A percentile compares a stretch with the other conserved stretches of the same genome.
Conservation (phyloP, 2,888 invertebrate genomes). For the Fragum sueziense region DNA sequence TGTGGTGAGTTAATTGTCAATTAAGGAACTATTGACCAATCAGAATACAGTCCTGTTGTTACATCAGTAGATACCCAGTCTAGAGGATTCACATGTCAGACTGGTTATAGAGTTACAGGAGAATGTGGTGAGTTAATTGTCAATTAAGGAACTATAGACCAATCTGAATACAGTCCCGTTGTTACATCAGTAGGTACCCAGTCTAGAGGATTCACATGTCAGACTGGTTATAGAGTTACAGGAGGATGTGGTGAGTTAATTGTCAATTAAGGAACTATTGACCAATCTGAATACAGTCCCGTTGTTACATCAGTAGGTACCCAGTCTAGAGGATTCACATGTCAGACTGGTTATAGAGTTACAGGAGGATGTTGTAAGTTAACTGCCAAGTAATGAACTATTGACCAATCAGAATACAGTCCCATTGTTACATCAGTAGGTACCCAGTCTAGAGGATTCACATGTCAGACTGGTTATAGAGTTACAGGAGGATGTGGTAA, state of each 20-base stretch:
- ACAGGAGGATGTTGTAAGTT: not conserved
- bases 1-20: conserved; percentile 10
- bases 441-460: not conserved
- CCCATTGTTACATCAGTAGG: not conserved
- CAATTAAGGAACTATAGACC: too few species aligned
- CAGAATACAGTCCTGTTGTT: not conserved
- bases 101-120: not conserved
- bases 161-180: not conserved
- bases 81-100: not conserved
- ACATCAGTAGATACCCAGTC: not conserved
- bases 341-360: conserved; percentile 1
- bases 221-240: not conserved
- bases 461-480: not conserved
- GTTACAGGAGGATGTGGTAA: conserved; percentile 2
- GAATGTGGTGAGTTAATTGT: conserved; percentile 5
- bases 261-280: too few species aligned
- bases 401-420: too few species aligned
- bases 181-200: not conserved
- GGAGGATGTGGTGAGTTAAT: conserved; percentile 2
- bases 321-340: not conserved
- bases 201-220: not conserved
- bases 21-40: too few species aligned
- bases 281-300: too few species aligned
- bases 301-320: not conserved
- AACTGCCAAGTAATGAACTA: too few species aligned